Evolutionary conservation across 2,888 invertebrate genomes (phyloP), one percentile per base, ranked within the genome.

Genomic region (Amblyjoppa fuscipennis): DNA sequence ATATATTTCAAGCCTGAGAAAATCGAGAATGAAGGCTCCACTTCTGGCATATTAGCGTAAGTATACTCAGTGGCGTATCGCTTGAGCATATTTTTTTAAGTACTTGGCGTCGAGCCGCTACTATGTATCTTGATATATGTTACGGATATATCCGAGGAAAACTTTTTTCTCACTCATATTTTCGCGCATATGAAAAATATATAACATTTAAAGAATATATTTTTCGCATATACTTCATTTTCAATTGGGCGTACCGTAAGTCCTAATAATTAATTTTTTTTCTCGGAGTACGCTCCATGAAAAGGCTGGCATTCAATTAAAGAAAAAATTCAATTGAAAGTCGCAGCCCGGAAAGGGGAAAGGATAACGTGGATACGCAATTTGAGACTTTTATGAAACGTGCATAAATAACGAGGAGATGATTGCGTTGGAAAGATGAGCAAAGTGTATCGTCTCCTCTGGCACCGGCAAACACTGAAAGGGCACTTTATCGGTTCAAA

Each of bases 401-500:
- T 59, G 28, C 28, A 25, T 13, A 59, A 56, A 56, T 56, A 59
- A 59, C 4, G 28, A 25, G 59, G 1, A 25, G 59, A 28, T 28
- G 25, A 59, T 49, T 16, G 16, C 16, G 13, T 13, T 16, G 45
- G 16, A 49, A 49, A 49, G 13, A 49, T 28, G 28, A 59, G 25
- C 59, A 59, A 59, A 25, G 59, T 28, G 59, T 59, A 25, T 59
- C 59, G 59, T 59, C 59, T 59, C 25, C 59, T 13, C 28, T 0
- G 59, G 11, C 25, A 59, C 11, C 28, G 9, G 28, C 59, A 59
- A 59, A 59, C 25, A 25, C 28, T 59, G 9, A 59, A 59, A 59
- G 28, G 59, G 59, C 59, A 59, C 59, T 59, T 59, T 25, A 59
- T 59, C 59, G 59, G 59, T 59, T 59, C 25, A 59, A 59, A 59